Evolutionary conservation across 2,113 vertebrate species (phyloP).

Genomic region (Sinocyclocheilus anshuiensis): DNA sequence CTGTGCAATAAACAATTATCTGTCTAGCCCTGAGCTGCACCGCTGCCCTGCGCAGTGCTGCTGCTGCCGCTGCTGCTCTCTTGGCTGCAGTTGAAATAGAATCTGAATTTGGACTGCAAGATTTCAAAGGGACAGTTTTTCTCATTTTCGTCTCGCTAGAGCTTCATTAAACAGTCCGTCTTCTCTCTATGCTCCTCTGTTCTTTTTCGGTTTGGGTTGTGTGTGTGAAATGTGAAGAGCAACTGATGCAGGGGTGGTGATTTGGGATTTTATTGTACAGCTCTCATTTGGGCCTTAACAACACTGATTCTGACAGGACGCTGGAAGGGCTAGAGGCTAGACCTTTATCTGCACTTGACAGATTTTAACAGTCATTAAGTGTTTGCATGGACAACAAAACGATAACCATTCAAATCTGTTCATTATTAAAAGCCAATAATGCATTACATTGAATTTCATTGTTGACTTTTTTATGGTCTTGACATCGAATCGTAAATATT

Average conservation of each 20-base stretch:
- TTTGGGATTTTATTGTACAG: background rate
- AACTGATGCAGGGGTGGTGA: background rate
- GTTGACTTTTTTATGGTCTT: background rate
- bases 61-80: background rate
- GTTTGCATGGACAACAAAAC: background rate
- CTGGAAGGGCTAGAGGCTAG: conserved; percentile 1
- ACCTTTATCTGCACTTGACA: background rate
- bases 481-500: background rate
- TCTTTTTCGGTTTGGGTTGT: background rate
- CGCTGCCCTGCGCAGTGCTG: background rate
- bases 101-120: conserved; percentile 75
- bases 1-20: conserved; percentile 79
- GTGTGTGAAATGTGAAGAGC: background rate
- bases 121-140: conserved; percentile 71
- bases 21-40: conserved; percentile 74
- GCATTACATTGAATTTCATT: background rate
- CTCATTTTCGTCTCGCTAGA: conserved; percentile 71
- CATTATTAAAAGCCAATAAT: conserved; percentile 1
- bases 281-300: background rate
- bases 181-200: conserved; percentile 18
- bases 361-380: background rate
- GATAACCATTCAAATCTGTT: background rate
- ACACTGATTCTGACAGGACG: background rate
- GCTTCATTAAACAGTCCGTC: conserved; percentile 70
- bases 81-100: conserved; percentile 72